Base-by-base conservation (phyloP, 2,888 invertebrate genomes). In the Octonoba sinensis region DNA sequence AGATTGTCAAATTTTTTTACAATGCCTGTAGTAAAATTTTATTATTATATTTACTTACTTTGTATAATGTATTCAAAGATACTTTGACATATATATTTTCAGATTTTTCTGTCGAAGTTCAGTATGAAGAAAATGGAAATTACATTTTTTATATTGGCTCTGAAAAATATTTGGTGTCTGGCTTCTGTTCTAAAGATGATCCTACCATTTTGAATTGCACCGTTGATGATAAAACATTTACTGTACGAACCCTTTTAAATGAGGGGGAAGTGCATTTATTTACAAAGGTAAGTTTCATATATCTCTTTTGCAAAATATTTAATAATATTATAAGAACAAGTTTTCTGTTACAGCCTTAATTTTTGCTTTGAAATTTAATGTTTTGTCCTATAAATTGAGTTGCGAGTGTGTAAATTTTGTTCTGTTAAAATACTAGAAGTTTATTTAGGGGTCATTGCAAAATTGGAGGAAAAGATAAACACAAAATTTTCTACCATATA, bases 231-330 rank as follows among this genome's bases (percentile, higher is more conserved):
- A 87, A 88, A 13, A 89, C 91, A 51, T 89, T 88, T 0, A 91
- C 90, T 73, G 90, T 90, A n/a, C 91, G 90, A 86, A 89, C 92
- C 24, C 91, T 92, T 24, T 88, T 90, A 75, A 89, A 91, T 84
- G 90, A 90, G 0, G 89, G 91, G 54, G 89, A 90, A 75, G 85
- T 94, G n/a, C 90, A 92, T 84, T 86, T 94, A 49, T 94, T 94
- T 87, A 91, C 92, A 78, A 89, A 91, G 86, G 93, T 92, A 88
- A 87, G 27, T 24, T 47, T 49, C 8, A 18, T 8, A 6, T 57
- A n/a, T 65, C 46, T 59, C 62, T 18, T 2, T 12, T 47, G 36
- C 36, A 36, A 36, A 8, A 36, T 36, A 8, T 27, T 27, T 27
- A 27, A 27, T 4, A 3, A 2, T 27, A 27, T 27, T 27, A 2